Conservation (phyloP, 2,888 invertebrate genomes). For the Drosophila nigricruria region DNA sequence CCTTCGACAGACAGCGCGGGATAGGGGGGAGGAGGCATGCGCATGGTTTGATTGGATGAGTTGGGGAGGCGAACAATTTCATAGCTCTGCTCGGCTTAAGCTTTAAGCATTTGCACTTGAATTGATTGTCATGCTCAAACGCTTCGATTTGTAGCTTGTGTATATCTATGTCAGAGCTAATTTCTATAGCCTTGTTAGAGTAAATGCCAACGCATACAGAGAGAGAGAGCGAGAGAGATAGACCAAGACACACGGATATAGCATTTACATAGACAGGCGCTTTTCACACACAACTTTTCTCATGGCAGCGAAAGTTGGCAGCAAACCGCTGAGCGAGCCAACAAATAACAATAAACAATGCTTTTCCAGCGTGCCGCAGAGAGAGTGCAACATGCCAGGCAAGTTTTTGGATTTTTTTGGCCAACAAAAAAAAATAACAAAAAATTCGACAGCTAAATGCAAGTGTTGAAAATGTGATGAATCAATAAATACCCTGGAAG, state of each 20-base stretch:
- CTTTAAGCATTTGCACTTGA: conserved; percentile 41
- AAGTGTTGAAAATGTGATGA: not conserved
- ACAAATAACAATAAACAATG: conserved; percentile 70
- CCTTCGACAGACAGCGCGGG: conserved; percentile 29
- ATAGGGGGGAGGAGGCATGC: not conserved
- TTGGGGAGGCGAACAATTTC: not conserved
- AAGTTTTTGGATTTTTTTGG: conserved; percentile 37
- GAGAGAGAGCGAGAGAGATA: not conserved
- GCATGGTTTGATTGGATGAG: not conserved
- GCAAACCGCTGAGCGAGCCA: conserved; percentile 32
- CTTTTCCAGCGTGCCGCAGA: conserved; percentile 70
- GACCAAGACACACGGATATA: conserved; percentile 3
- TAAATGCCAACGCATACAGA: conserved; percentile 37
- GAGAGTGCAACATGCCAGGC: conserved; percentile 53
- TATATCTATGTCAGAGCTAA: conserved; percentile 62
- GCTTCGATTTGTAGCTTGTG: conserved; percentile 27
- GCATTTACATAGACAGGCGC: conserved; percentile 66
- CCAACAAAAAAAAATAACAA: conserved; percentile 16
- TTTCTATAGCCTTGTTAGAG: conserved; percentile 63
- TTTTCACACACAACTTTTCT: conserved; percentile 76
- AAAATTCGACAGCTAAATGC: conserved; percentile 23
- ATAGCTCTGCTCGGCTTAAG: conserved; percentile 23
- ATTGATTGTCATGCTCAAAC: conserved; percentile 57
- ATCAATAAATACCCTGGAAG: conserved; percentile 11
- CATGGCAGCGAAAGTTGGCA: conserved; percentile 75